A percentile compares a stretch with the other conserved stretches of the same genome.
These are phyloP conservation scores for Akabosia matsudoensis DNA, from an alignment of 1,140 invertebrate genomes.

Conservation along the genomic window DNA sequence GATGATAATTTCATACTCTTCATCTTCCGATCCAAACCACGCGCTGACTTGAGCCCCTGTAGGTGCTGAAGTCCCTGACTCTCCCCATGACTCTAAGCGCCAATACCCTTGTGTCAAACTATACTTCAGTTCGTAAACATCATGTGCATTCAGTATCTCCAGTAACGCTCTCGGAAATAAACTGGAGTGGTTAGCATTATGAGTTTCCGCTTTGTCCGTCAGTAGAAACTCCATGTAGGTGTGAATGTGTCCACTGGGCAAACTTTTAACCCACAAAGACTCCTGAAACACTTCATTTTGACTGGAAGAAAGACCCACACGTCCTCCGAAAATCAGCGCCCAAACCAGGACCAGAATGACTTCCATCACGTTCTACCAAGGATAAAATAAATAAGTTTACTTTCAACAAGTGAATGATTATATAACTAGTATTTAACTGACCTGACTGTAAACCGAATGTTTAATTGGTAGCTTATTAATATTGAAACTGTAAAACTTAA, in stretches of 20 bases:
- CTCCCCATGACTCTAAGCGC: conserved; percentile 90
- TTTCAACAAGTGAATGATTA: too few species aligned
- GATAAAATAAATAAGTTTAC: too few species aligned
- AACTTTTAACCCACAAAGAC: conserved; percentile 74
- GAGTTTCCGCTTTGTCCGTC: conserved; percentile 1
- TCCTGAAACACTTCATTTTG: conserved; percentile 67
- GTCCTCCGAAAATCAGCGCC: background rate
- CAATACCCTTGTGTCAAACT: conserved; percentile 88
- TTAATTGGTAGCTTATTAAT: too few species aligned
- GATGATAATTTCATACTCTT: background rate
- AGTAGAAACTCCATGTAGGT: conserved; percentile 83
- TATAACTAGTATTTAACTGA: too few species aligned
- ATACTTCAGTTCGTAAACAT: conserved; percentile 85
- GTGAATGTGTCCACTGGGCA: conserved; percentile 73
- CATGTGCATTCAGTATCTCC: conserved; percentile 80
- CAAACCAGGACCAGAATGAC: background rate
- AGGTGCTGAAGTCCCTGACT: conserved; percentile 71
- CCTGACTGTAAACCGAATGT: too few species aligned
- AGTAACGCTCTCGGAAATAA: conserved; percentile 84
- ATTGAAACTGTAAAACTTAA: too few species aligned
- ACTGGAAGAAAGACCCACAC: background rate
- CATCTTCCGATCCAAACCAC: conserved; percentile 68
- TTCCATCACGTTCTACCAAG: too few species aligned
- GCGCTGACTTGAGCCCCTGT: conserved; percentile 89
- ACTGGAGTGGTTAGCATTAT: conserved; percentile 40